These are phyloP conservation scores for Troglohyphantes excavatus DNA, from an alignment of 2,888 invertebrate species.

Conservation along the genomic window DNA sequence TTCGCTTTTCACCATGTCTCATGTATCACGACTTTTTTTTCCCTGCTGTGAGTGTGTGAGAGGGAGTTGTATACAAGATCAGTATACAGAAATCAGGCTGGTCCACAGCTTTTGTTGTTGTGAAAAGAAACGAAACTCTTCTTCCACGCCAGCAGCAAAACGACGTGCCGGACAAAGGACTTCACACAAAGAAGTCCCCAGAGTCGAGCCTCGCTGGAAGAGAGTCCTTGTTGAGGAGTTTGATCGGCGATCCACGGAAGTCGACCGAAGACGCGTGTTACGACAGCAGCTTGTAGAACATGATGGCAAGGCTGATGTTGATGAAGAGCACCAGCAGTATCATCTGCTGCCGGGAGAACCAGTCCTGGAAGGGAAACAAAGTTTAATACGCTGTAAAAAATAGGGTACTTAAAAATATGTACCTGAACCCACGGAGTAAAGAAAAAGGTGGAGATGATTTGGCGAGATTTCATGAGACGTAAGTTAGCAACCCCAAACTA, in stretches of 20 bases:
- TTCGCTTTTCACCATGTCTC: slow-evolving; percentile 33
- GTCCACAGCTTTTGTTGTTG: slow-evolving; percentile 59
- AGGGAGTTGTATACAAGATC: slow-evolving; percentile 20
- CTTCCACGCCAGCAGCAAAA: not conserved
- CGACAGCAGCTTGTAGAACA: slow-evolving; percentile 92
- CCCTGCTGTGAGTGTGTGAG: not conserved
- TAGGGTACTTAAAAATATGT: too few relatives aligned
- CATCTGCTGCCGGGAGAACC: slow-evolving; percentile 97
- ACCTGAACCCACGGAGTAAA: too few relatives aligned
- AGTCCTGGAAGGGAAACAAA: slow-evolving; percentile 82
- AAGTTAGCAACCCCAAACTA: too few relatives aligned
- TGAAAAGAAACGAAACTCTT: slow-evolving; percentile 19
- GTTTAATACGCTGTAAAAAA: too few relatives aligned
- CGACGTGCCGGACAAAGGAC: slow-evolving; percentile 28
- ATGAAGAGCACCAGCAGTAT: slow-evolving; percentile 95
- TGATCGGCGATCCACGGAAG: slow-evolving; percentile 53
- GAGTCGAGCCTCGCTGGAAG: not conserved
- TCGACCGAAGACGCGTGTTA: slow-evolving; percentile 34
- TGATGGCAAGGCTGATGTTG: slow-evolving; percentile 96
- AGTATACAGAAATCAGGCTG: slow-evolving; percentile 40
- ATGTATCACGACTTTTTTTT: slow-evolving; percentile 25
- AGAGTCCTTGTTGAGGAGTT: slow-evolving; percentile 7
- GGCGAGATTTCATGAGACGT: too few relatives aligned
- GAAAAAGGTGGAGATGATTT: too few relatives aligned
- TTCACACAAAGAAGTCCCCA: not conserved